phyloP scores from a whole-genome alignment of 2,797 vertebrate genomes.

The Saxicola maurus region DNA sequence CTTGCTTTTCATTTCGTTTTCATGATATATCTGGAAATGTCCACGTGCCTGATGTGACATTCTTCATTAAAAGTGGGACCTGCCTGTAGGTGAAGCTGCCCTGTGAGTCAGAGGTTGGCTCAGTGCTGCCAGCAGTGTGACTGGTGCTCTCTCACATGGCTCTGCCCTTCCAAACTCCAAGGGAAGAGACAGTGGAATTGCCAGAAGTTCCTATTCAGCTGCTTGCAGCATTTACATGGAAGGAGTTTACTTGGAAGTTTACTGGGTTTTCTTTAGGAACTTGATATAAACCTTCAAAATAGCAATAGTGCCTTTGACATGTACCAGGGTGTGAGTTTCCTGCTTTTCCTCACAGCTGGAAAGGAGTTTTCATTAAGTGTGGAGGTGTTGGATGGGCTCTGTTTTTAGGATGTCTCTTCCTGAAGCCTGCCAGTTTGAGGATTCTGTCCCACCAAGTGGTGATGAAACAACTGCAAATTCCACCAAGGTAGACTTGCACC shows the following conservation, averaged over 20 bases:
- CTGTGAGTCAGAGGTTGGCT: neutral
- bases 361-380: neutral
- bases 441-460: neutral
- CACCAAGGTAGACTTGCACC: neutral
- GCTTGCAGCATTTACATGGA: neutral
- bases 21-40: neutral
- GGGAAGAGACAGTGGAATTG: neutral
- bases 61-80: neutral
- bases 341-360: neutral
- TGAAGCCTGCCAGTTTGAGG: neutral
- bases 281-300: neutral
- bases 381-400: neutral
- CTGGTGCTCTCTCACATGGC: rapidly evolving
- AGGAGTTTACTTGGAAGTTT: neutral
- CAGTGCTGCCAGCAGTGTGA: rapidly evolving
- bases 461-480: neutral
- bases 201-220: neutral
- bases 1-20: neutral
- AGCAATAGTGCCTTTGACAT: rapidly evolving
- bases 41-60: neutral
- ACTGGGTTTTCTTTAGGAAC: neutral
- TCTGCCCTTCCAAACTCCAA: neutral
- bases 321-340: neutral
- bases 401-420: neutral
- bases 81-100: neutral